Percentiles rank a stretch among this genome's conserved stretches.
These are phyloP conservation scores for Cerastoderma edule DNA, from an alignment of 2,888 invertebrate genomes.

Conservation along the genomic window DNA sequence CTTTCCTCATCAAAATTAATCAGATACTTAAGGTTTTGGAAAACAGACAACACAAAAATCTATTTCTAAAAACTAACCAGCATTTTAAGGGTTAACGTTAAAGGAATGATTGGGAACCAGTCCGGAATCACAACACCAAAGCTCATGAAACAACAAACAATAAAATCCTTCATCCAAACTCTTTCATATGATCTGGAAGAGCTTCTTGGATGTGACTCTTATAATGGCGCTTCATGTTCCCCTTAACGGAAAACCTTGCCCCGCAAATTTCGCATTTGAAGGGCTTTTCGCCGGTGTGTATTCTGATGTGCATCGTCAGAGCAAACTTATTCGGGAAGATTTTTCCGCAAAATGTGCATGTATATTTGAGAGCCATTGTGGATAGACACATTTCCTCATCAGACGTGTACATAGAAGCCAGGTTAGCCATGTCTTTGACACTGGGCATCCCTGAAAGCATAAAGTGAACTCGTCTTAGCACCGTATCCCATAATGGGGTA, in stretches of 20 bases:
- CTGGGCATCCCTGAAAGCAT: constrained; percentile 18
- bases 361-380: not conserved
- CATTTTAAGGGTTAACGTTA: not conserved
- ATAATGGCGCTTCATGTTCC: constrained; percentile 52
- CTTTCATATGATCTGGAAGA: no score
- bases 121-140: no score
- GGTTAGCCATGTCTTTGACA: constrained; percentile 8
- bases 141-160: no score
- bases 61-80: no score
- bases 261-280: constrained; percentile 56
- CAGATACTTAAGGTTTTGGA: no score
- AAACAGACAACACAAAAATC: no score
- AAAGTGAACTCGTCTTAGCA: constrained; percentile 13
- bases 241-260: constrained; percentile 48
- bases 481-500: no score
- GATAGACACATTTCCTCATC: not conserved
- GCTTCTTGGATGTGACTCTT: no score
- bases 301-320: constrained; percentile 45
- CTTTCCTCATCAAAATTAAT: no score
- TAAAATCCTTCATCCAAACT: no score
- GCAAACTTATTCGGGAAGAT: constrained; percentile 45
- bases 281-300: constrained; percentile 57
- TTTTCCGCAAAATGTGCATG: constrained; percentile 38
- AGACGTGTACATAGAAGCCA: constrained; percentile 9
- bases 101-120: not conserved